A percentile compares a stretch with the other conserved stretches of the same genome.
Evolutionary conservation across 2,113 vertebrate genomes (phyloP).

Genomic region (Microcebus lehilahytsara): DNA sequence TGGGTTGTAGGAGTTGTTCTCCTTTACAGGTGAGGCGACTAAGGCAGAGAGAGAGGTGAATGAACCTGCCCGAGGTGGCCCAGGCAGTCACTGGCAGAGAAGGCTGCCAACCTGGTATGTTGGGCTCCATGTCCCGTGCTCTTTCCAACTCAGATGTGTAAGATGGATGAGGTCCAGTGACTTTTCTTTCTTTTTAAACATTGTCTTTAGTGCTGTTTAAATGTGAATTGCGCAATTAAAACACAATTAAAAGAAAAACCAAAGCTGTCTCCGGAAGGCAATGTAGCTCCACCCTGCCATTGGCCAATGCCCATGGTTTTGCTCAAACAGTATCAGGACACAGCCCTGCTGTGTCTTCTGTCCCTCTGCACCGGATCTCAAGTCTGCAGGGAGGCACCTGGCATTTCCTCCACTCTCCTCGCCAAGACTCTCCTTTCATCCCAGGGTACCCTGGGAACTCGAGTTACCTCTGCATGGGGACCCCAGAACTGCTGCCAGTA

Average conservation of each 20-base stretch:
- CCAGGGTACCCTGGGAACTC: neutral
- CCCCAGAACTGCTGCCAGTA: neutral
- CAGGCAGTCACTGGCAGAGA: neutral
- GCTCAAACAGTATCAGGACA: neutral
- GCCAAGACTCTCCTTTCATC: neutral
- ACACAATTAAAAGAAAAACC: slow-evolving; percentile 45
- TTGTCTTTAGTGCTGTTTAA: slow-evolving; percentile 36
- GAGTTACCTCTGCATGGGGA: neutral
- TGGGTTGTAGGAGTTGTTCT: neutral
- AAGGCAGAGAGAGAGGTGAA: neutral
- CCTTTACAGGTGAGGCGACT: neutral
- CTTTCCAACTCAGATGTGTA: neutral
- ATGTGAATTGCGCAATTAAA: slow-evolving; percentile 41
- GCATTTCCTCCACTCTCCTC: neutral
- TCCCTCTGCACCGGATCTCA: neutral
- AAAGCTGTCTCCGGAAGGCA: neutral
- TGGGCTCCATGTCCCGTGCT: neutral
- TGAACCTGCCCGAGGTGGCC: neutral
- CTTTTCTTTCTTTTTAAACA: slow-evolving; percentile 55
- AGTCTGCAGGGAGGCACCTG: neutral
- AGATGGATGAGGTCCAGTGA: neutral
- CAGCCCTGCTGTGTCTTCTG: neutral
- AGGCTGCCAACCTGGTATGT: neutral
- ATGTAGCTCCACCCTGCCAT: neutral
- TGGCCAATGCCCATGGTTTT: neutral